A percentile compares a stretch with the other conserved stretches of the same genome.
phyloP scores from a whole-genome alignment of 2,113 vertebrate genomes.

The Dipodomys spectabilis region DNA sequence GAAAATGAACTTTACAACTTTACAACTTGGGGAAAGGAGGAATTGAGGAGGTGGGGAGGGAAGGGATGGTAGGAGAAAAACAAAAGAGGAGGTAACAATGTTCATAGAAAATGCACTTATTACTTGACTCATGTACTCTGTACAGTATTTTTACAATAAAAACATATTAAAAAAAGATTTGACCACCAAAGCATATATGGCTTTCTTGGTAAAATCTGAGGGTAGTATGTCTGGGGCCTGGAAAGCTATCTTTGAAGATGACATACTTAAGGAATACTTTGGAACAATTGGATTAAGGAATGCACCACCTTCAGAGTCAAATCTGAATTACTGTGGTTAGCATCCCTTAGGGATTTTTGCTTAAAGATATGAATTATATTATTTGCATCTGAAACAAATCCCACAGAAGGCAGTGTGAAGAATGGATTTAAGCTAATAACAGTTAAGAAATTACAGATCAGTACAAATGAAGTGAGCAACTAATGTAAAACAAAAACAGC shows the following conservation, averaged over 20 bases:
- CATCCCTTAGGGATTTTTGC: not conserved
- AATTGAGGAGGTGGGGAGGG: too few relatives aligned
- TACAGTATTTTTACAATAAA: too few relatives aligned
- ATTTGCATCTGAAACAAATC: not conserved
- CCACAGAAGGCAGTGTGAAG: not conserved
- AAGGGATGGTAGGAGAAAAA: too few relatives aligned
- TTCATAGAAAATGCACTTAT: too few relatives aligned
- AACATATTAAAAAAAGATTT: not conserved
- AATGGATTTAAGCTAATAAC: not conserved
- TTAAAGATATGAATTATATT: not conserved
- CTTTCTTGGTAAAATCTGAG: not conserved
- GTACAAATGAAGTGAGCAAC: not conserved
- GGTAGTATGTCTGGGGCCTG: not conserved
- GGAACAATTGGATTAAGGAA: not conserved
- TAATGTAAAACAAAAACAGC: not conserved
- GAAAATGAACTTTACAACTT: too few relatives aligned
- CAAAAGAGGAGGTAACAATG: too few relatives aligned
- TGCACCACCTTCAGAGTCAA: slow-evolving; percentile 10
- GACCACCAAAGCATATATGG: not conserved
- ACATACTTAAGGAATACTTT: not conserved
- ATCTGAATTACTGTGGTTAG: not conserved
- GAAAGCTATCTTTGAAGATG: not conserved
- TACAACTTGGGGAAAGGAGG: too few relatives aligned
- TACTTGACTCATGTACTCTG: too few relatives aligned
- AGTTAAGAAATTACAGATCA: not conserved